Evolutionary conservation across 1,140 invertebrate species (phyloP), one percentile per base, ranked within the genome.

Genomic region (Heliconius eleuchia): DNA sequence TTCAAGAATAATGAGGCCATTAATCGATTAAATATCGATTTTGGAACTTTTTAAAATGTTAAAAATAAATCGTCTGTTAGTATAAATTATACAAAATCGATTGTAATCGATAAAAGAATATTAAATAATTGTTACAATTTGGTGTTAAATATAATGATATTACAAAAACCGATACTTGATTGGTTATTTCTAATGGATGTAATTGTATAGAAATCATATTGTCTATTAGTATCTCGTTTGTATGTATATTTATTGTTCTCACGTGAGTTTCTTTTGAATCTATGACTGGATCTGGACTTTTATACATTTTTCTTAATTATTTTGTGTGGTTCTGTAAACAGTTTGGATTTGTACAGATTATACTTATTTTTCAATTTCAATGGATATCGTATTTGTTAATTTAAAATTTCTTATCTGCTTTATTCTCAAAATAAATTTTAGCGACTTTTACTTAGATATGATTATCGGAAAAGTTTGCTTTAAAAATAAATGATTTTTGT

Each of bases 131-230:
- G 60, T 66, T 66, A 66, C 23, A 66, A 66, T 30, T 19, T 66
- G 60, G 60, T 66, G 60, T 66, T 66, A 16, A 66, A 66, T 57
- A 66, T 66, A 66, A 66, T 66, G 60, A 66, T 66, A 66, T 66
- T 66, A 66, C 9, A 0, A 66, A 66, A 27, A 16, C 23, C 23
- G 60, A 66, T 30, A 5, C 3, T 30, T 16, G 9, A 27, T 23
- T n/a, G 60, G 23, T 66, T 66, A 30, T 30, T 66, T 66, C 23
- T 27, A 30, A 5, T 60, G 27, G 57, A 60, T 66, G 57, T 66
- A 66, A 66, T 60, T 27, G 13, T 60, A 60, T 57, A 23, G n/a
- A 57, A 57, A 57, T 57, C 19, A n/a, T 23, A n/a, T 57, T 57
- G 50, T 52, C 50, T 60, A 27, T 60, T 27, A 3, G 23, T 60